Conservation (phyloP, 2,113 vertebrate genomes). For the Myodes glareolus region DNA sequence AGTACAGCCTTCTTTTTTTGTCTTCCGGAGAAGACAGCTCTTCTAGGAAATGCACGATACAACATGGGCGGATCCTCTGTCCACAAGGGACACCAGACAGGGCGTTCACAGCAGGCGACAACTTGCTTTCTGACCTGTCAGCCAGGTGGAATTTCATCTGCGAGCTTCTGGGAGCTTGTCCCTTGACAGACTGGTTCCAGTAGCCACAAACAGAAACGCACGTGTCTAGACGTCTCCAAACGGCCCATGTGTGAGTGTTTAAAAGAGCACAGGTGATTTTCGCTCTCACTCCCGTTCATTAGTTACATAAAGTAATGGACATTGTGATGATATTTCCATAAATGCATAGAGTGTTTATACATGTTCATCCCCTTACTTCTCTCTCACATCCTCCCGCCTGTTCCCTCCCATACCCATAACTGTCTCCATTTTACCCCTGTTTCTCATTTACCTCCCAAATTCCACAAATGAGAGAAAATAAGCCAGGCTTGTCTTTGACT, state of each 20-base stretch:
- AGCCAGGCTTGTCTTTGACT: background rate
- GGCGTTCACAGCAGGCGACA: background rate
- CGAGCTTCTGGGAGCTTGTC: background rate
- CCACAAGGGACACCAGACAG: background rate
- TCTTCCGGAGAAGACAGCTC: background rate
- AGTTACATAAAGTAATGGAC: background rate
- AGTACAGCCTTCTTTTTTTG: background rate
- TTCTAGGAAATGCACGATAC: background rate
- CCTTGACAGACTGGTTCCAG: slow-evolving; percentile 38
- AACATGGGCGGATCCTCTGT: background rate
- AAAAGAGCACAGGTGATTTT: background rate
- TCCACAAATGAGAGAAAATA: background rate
- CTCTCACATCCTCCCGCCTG: no score
- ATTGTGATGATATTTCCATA: background rate
- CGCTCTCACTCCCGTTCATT: background rate
- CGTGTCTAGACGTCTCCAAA: background rate
- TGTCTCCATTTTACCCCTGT: background rate
- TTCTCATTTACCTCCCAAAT: background rate
- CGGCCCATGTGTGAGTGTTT: background rate
- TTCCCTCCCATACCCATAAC: background rate
- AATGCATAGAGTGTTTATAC: background rate
- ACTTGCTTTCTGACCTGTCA: background rate
- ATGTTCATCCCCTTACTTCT: background rate
- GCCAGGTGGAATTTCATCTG: slow-evolving; percentile 34
- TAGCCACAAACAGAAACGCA: background rate